Conservation (phyloP, 1,140 invertebrate species). For the Formica selysi region DNA sequence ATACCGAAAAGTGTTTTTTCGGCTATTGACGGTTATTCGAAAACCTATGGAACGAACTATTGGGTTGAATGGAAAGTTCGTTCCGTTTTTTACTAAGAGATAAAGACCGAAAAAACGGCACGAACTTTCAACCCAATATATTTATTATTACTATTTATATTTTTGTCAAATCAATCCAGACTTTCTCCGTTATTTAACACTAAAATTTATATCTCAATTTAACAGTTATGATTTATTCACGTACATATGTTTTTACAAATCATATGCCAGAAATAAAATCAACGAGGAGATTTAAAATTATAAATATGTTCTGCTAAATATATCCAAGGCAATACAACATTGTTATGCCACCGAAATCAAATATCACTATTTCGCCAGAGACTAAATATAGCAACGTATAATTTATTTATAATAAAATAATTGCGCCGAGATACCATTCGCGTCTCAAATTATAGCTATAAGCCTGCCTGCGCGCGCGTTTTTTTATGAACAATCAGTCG, state of each 20-base stretch:
- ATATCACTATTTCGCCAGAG: neutral
- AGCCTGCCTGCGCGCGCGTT: neutral
- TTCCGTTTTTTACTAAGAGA: too few relatives aligned
- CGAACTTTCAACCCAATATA: too few relatives aligned
- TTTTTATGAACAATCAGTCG: slow-evolving; percentile 26
- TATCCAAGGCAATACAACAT: slow-evolving; percentile 30
- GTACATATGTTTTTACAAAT: neutral
- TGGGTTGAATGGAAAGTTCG: too few relatives aligned
- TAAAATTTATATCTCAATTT: neutral
- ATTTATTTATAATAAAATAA: slow-evolving; percentile 20
- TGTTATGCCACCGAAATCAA: neutral
- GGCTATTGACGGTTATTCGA: too few relatives aligned
- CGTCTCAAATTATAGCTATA: neutral
- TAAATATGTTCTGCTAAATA: slow-evolving; percentile 19
- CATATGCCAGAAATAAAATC: slow-evolving; percentile 25
- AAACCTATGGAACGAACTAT: too few relatives aligned
- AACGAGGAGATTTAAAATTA: neutral
- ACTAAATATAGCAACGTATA: neutral
- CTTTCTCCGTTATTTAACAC: neutral
- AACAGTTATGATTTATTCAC: neutral
- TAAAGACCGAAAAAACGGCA: too few relatives aligned
- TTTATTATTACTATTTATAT: too few relatives aligned
- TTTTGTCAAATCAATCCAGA: neutral
- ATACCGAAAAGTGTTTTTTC: too few relatives aligned
- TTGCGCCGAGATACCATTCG: neutral